Conservation (phyloP, 1,140 invertebrate species). For the Gonatopus flavifemur region DNA sequence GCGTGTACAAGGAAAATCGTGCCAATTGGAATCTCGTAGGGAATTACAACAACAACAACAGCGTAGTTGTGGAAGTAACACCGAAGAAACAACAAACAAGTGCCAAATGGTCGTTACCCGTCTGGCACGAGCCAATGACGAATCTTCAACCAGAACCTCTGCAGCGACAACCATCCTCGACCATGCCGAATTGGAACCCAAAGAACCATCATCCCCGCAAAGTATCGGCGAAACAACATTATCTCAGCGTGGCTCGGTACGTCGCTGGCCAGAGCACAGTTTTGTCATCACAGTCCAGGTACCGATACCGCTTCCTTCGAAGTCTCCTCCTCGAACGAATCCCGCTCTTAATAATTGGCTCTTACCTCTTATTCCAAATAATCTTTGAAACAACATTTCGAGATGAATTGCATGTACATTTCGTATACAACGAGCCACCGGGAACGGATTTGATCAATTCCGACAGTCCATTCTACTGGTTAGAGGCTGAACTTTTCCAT, state of each 20-base stretch:
- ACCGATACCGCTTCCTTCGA: slow-evolving; percentile 35
- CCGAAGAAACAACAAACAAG: slow-evolving; percentile 40
- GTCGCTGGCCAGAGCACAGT: slow-evolving; percentile 65
- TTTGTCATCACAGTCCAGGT: slow-evolving; percentile 53
- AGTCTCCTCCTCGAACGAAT: slow-evolving; percentile 21
- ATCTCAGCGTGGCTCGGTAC: slow-evolving; percentile 71
- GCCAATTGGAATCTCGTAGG: too few species aligned
- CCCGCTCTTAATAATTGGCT: slow-evolving; percentile 11
- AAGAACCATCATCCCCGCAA: slow-evolving; percentile 49
- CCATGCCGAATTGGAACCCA: slow-evolving; percentile 29
- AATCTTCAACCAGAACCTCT: slow-evolving; percentile 41
- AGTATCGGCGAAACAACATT: slow-evolving; percentile 73
- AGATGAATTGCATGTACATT: too few species aligned
- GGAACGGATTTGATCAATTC: too few species aligned
- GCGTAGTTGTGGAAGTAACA: slow-evolving; percentile 43
- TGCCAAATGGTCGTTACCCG: slow-evolving; percentile 42
- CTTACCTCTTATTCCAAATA: too few species aligned
- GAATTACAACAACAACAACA: slow-evolving; percentile 58
- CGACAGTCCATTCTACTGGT: too few species aligned
- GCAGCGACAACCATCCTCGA: too few species aligned
- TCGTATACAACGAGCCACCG: too few species aligned
- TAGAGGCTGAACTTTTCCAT: too few species aligned
- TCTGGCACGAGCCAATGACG: slow-evolving; percentile 47
- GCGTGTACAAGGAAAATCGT: slow-evolving; percentile 58
- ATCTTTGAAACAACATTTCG: too few species aligned